Conservation (phyloP, 2,888 invertebrate species). For the Penaeus monodon region DNA sequence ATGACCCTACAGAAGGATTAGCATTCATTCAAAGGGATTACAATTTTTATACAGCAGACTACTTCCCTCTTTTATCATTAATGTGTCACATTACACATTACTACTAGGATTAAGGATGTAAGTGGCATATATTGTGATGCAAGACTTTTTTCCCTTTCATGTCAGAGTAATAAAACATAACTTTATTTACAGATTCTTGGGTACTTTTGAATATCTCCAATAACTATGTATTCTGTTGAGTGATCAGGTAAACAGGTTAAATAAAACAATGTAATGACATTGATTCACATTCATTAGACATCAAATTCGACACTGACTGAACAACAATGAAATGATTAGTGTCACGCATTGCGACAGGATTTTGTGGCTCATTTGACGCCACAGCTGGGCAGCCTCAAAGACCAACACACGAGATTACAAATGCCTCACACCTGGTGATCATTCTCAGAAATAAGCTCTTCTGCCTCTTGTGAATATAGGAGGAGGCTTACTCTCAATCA, state of each 20-base stretch:
- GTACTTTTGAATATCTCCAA: no score
- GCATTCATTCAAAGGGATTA: no score
- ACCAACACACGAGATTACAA: conserved; percentile 38
- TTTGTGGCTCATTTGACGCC: neutral
- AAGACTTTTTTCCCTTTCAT: no score
- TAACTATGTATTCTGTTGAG: no score
- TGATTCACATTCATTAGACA: conserved; percentile 55
- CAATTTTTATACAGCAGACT: no score
- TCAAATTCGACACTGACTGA: conserved; percentile 54
- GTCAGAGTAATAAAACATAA: no score
- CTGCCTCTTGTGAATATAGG: conserved; percentile 15
- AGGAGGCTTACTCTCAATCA: neutral
- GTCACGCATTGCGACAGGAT: conserved; percentile 44
- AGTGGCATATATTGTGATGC: no score
- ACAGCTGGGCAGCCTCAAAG: conserved; percentile 30
- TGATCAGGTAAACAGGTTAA: neutral
- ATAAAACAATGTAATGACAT: conserved; percentile 42
- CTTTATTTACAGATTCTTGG: no score
- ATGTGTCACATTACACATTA: no score
- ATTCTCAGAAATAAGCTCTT: conserved; percentile 37
- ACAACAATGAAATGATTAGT: conserved; percentile 55
- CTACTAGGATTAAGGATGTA: no score
- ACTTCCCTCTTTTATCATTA: no score
- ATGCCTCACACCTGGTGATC: conserved; percentile 12
- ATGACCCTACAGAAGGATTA: no score